These are phyloP conservation scores for Promerops cafer DNA, from an alignment of 2,113 vertebrate genomes.

Conservation along the genomic window DNA sequence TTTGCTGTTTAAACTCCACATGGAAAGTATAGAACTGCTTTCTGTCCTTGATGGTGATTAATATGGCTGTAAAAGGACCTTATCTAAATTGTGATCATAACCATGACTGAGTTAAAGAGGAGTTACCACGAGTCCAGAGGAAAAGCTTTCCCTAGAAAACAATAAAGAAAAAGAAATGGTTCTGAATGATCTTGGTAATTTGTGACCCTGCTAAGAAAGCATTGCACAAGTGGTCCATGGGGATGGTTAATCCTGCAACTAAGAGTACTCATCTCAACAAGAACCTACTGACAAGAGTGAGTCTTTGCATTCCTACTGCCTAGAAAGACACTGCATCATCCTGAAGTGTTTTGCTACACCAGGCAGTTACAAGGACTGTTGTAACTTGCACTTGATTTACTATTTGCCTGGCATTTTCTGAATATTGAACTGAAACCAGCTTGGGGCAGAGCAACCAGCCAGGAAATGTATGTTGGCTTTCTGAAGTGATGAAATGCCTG, in stretches of 20 bases:
- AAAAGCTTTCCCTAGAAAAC: background rate
- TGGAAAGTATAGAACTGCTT: background rate
- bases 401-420: background rate
- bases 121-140: background rate
- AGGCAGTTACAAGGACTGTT: background rate
- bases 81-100: background rate
- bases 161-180: background rate
- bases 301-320: background rate
- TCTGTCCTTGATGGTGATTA: background rate
- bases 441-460: background rate
- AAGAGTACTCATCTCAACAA: background rate
- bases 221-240: background rate
- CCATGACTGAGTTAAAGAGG: background rate
- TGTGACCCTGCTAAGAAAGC: background rate
- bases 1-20: background rate
- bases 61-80: background rate
- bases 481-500: background rate
- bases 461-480: background rate
- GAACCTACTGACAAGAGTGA: background rate
- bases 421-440: constrained; percentile 4
- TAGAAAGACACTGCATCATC: background rate
- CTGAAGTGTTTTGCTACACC: background rate
- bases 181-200: background rate
- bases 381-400: background rate
- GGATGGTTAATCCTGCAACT: background rate